These are phyloP conservation scores for Molanna angustata DNA, from an alignment of 2,888 invertebrate species.

Conservation along the genomic window DNA sequence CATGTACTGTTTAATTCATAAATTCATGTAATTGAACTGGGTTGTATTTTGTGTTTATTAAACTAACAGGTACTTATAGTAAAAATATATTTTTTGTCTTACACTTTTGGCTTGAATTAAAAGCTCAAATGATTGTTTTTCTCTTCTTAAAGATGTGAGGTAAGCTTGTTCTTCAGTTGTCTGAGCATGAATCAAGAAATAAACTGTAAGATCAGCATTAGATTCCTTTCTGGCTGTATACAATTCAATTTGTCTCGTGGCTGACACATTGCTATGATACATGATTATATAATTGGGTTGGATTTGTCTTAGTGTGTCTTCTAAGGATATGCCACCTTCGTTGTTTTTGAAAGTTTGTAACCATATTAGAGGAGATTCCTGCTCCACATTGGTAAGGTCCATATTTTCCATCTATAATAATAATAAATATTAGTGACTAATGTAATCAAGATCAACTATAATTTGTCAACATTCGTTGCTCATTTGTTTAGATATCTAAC, in stretches of 20 bases:
- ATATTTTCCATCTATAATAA: slow-evolving; percentile 60
- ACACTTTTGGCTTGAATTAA: slow-evolving; percentile 92
- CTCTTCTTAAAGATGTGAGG: slow-evolving; percentile 82
- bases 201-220: slow-evolving; percentile 65
- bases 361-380: slow-evolving; percentile 65
- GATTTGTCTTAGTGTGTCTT: slow-evolving; percentile 63
- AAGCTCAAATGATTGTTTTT: slow-evolving; percentile 92
- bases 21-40: too few relatives aligned
- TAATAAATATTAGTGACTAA: neutral
- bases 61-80: too few relatives aligned
- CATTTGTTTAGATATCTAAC: too few relatives aligned
- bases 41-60: too few relatives aligned
- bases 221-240: slow-evolving; percentile 62
- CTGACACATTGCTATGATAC: slow-evolving; percentile 85
- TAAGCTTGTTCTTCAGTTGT: slow-evolving; percentile 98
- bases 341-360: slow-evolving; percentile 77
- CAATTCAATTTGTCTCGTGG: slow-evolving; percentile 88
- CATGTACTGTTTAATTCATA: too few relatives aligned
- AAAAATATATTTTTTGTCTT: too few relatives aligned
- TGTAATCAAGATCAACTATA: too few relatives aligned
- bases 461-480: too few relatives aligned
- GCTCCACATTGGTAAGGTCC: slow-evolving; percentile 62
- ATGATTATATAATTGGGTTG: slow-evolving; percentile 82
- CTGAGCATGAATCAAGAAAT: slow-evolving; percentile 84
- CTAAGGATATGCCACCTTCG: slow-evolving; percentile 69